Percentiles rank a stretch among this genome's conserved stretches.
Conservation (phyloP, 2,888 invertebrate species). For the Nebria brevicollis region DNA sequence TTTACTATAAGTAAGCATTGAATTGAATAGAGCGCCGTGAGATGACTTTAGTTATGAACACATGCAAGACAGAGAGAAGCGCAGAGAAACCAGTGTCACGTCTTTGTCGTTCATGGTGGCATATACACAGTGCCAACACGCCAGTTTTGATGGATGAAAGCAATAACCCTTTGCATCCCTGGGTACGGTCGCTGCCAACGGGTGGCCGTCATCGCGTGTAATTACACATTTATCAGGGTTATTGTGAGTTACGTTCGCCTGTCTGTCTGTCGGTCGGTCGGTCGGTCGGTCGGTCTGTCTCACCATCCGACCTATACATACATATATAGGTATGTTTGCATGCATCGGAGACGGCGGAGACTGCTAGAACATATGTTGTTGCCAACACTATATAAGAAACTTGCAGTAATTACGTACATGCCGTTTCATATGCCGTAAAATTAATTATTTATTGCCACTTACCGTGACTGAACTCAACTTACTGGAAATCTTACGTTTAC, state of each 20-base stretch:
- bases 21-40: background rate
- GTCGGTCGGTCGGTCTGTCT: conserved; percentile 3
- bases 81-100: background rate
- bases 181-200: conserved; percentile 37
- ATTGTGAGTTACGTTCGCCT: conserved; percentile 31
- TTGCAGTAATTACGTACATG: conserved; percentile 19
- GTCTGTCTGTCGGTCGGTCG: conserved; percentile 7
- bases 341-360: conserved; percentile 3
- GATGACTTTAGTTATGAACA: background rate
- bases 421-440: conserved; percentile 33
- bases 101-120: background rate
- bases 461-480: conserved; percentile 28
- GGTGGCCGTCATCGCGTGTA: conserved; percentile 45
- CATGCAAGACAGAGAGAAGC: background rate
- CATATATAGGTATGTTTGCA: too few species aligned
- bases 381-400: background rate
- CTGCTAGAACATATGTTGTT: background rate
- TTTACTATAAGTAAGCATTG: background rate
- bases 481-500: conserved; percentile 9
- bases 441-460: conserved; percentile 43
- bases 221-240: conserved; percentile 46
- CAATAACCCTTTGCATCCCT: conserved; percentile 47
- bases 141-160: conserved; percentile 46
- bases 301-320: background rate
- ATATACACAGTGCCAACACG: background rate